Conservation (phyloP, 1,140 invertebrate species). For the Diachasmimorpha longicaudata region DNA sequence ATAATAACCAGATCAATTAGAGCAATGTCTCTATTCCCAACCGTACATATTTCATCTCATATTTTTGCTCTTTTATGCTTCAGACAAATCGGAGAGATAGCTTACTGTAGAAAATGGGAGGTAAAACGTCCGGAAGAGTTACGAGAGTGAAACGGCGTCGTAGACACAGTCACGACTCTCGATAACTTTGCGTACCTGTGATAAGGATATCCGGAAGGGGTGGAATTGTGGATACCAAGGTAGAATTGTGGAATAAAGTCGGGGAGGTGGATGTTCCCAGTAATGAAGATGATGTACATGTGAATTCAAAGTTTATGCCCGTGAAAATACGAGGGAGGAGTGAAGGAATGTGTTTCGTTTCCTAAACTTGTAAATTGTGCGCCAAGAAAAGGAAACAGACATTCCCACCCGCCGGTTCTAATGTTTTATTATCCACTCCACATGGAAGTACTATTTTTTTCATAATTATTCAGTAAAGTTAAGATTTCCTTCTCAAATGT, state of each 20-base stretch:
- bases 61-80: neutral
- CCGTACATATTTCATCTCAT: neutral
- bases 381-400: too few species aligned
- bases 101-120: constrained; percentile 37
- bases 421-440: too few species aligned
- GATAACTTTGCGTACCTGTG: constrained; percentile 39
- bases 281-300: neutral
- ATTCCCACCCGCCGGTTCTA: too few species aligned
- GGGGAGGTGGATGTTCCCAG: neutral
- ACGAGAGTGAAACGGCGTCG: constrained; percentile 45
- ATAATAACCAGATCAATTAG: neutral
- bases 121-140: constrained; percentile 43
- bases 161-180: constrained; percentile 42
- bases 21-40: neutral
- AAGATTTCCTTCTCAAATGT: too few species aligned
- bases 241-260: constrained; percentile 4
- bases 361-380: too few species aligned
- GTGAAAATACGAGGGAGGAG: neutral
- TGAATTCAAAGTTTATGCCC: neutral
- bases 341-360: too few species aligned
- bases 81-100: constrained; percentile 49
- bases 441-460: too few species aligned
- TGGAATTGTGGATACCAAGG: constrained; percentile 26
- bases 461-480: too few species aligned
- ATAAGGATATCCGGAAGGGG: constrained; percentile 28